phyloP scores from a whole-genome alignment of 2,888 invertebrate genomes.

The Ectemnius cavifrons region DNA sequence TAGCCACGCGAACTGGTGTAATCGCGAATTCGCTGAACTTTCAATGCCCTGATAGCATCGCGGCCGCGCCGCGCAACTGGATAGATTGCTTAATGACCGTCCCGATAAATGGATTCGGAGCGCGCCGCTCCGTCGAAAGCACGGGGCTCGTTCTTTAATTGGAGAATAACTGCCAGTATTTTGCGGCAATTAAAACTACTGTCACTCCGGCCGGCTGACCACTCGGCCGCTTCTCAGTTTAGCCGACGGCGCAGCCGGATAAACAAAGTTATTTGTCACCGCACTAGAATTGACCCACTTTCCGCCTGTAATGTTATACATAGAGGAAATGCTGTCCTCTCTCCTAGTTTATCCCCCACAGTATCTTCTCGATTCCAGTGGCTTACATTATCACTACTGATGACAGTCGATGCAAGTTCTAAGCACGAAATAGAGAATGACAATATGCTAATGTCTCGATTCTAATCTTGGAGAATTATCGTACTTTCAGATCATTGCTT shows the following conservation, averaged over 20 bases:
- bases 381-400: too few species aligned
- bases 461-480: too few species aligned
- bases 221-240: too few species aligned
- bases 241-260: neutral
- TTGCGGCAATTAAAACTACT: slow-evolving; percentile 3
- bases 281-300: neutral
- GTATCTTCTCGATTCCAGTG: too few species aligned
- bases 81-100: slow-evolving; percentile 4
- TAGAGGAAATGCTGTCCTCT: too few species aligned
- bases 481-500: too few species aligned
- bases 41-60: slow-evolving; percentile 6
- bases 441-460: too few species aligned
- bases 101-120: neutral
- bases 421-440: too few species aligned
- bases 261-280: slow-evolving; percentile 1
- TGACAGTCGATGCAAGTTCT: too few species aligned
- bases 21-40: slow-evolving; percentile 6
- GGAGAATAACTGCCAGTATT: neutral
- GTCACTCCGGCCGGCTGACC: too few species aligned
- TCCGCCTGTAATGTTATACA: too few species aligned
- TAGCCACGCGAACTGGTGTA: neutral
- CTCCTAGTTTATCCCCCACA: too few species aligned
- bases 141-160: neutral
- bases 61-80: neutral
- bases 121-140: neutral